Evolutionary conservation across 1,140 invertebrate genomes (phyloP), one percentile per base, ranked within the genome.

Genomic region (Drosophila erecta): DNA sequence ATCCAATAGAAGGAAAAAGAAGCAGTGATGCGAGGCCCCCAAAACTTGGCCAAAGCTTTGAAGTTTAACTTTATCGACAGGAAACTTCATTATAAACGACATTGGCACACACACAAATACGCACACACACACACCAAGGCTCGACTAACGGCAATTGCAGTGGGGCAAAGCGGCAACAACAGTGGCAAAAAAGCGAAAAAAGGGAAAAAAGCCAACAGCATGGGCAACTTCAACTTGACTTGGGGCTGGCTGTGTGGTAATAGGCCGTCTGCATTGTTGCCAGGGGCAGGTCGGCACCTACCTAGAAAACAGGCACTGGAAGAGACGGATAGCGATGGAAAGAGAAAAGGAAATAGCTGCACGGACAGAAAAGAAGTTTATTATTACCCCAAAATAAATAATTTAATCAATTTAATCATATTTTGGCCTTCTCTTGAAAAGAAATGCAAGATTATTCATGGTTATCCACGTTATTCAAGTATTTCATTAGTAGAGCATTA

Each of bases 31-130:
- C 62, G 41, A 56, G 66, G 64, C 66, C 66, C 35, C 64, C 50
- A 61, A 61, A 50, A 49, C 41, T 40, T 58, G 60, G 43, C 54
- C 58, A 73, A 71, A 61, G 69, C 62, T 79, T 80, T 84, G 66
- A 85, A 84, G 81, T 80, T 85, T 71, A 85, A 77, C 66, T 85
- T 85, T 84, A 86, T 87, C 79, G 84, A 65, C 83, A 89, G 84
- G 84, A 86, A 87, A 87, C 83, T 87, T 89, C 83, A 89, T 89
- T 89, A 87, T 89, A 87, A 87, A 89, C 84, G 79, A 79, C 83
- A 87, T 89, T 87, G 83, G 84, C 66, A 38, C 37, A 38, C 11
- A 35, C 33, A 35, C 33, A 87, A 55, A 85, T 59, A 76, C 70
- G 76, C 70, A 79, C 70, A 71, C 41, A 69, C 35, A 58, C 58